Evolutionary conservation across 2,888 invertebrate genomes (phyloP).

Genomic region (Gymnoscelis rufifasciata): DNA sequence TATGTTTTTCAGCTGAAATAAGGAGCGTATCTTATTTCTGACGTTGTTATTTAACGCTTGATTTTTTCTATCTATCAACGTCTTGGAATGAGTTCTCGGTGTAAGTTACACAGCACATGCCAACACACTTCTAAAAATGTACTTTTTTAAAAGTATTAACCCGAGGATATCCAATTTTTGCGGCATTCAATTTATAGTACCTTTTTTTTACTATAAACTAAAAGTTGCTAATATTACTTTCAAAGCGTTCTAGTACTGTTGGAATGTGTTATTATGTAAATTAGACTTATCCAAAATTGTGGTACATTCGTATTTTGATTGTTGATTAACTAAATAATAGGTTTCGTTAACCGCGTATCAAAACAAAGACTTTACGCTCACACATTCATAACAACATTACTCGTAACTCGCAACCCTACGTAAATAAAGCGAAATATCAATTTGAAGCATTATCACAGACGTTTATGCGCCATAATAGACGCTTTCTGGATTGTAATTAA

Average conservation of each 20-base stretch:
- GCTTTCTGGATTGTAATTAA: conserved; percentile 39
- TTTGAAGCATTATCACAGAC: conserved; percentile 33
- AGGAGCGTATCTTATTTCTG: too few species aligned
- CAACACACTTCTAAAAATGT: not conserved
- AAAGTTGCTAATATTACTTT: too few species aligned
- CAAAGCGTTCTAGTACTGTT: too few species aligned
- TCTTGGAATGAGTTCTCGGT: not conserved
- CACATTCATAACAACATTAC: conserved; percentile 5
- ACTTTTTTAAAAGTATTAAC: too few species aligned
- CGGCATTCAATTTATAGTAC: too few species aligned
- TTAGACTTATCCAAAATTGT: too few species aligned
- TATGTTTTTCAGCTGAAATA: too few species aligned
- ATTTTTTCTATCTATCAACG: not conserved
- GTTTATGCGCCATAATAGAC: conserved; percentile 25
- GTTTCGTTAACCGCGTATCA: not conserved
- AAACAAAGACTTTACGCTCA: conserved; percentile 1
- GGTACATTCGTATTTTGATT: not conserved
- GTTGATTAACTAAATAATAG: not conserved
- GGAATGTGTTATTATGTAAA: too few species aligned
- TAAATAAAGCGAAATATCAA: conserved; percentile 34
- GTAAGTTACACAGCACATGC: not conserved
- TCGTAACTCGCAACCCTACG: conserved; percentile 6
- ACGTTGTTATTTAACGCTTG: too few species aligned
- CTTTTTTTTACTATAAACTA: too few species aligned
- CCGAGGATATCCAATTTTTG: too few species aligned